Base-by-base conservation (phyloP, 2,113 vertebrate genomes). In the Psilopogon haemacephalus region DNA sequence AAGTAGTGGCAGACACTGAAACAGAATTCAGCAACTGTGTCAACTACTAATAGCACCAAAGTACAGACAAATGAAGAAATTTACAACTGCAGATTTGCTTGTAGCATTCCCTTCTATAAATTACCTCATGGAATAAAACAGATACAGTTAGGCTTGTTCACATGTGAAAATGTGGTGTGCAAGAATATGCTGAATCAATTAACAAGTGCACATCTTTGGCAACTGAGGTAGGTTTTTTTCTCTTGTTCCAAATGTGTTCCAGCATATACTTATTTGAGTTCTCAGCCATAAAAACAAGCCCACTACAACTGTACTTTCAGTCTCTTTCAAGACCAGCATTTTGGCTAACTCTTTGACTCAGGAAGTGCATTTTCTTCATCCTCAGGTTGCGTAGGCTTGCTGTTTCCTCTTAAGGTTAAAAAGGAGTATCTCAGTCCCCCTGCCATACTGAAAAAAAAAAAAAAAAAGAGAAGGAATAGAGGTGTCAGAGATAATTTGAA, bases 351-450 rank as follows among this genome's bases (percentile, higher is more conserved):
- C 88, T 91, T 96, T 86, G 95, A 65, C 33, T 77, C 83, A 32
- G 40, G 52, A 73, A 69, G 52, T 30, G 32, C 10, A 5, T 70
- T 95, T 80, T 97, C 97, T 91, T 97, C 96, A 37, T 97, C 96
- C 67, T 23, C 81, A 15, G 76, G 48, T 19, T 92, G 94, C 1
- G n/a, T 26, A 38, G 93, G 65, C 26, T 95, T 95, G 52, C 76
- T 68, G 13, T 90, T 90, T 83, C 94, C 92, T 91, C 89, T 95
- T 54, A 99, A 97, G 8, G 97, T 98, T 86, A 99, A 72, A 94
- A 98, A 99, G 2, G 98, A 98, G 33, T 99, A 99, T 26, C 97
- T 93, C 40, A 99, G 86, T 86, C 98, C 98, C 37, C 98, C 99
- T 62, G 97, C 98, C 97, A 99, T 98, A 80, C 99, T 99, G 48